A percentile compares a stretch with the other conserved stretches of the same genome.
phyloP scores from a whole-genome alignment of 1,140 invertebrate species.

The Harpegnathos saltator region DNA sequence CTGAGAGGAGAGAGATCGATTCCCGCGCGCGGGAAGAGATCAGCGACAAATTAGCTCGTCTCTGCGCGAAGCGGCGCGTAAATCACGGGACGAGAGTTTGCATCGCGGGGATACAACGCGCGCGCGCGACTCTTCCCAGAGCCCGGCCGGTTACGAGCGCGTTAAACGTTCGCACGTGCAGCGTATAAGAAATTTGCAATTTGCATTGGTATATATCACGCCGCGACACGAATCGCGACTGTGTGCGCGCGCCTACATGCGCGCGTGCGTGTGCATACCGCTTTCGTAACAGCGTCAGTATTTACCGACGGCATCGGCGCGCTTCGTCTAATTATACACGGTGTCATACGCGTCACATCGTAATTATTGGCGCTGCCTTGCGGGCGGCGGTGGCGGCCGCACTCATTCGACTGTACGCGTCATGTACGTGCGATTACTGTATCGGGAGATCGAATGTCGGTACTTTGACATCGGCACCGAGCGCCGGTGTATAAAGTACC shows the following conservation, averaged over 20 bases:
- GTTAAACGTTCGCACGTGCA: neutral
- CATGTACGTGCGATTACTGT: slow-evolving; percentile 28
- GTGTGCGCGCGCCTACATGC: neutral
- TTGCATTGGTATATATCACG: slow-evolving; percentile 52
- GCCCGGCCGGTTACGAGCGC: neutral
- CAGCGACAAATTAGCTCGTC: too few species aligned
- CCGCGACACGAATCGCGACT: slow-evolving; percentile 20
- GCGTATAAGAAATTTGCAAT: slow-evolving; percentile 45
- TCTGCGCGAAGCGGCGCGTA: neutral
- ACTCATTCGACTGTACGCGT: slow-evolving; percentile 33
- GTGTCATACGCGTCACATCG: slow-evolving; percentile 55
- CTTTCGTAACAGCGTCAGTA: slow-evolving; percentile 51
- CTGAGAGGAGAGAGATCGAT: neutral
- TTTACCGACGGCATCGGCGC: slow-evolving; percentile 32
- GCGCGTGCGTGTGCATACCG: neutral
- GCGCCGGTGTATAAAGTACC: neutral
- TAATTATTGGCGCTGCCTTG: slow-evolving; percentile 56
- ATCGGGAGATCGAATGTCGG: slow-evolving; percentile 42
- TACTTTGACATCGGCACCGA: neutral
- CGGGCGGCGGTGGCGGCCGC: neutral
- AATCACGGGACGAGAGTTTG: neutral
- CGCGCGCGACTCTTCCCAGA: neutral
- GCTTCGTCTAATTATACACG: slow-evolving; percentile 52
- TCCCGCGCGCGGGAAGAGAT: too few species aligned
- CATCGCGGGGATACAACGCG: neutral